Conservation (phyloP, 2,113 vertebrate species). For the Mellivora capensis region DNA sequence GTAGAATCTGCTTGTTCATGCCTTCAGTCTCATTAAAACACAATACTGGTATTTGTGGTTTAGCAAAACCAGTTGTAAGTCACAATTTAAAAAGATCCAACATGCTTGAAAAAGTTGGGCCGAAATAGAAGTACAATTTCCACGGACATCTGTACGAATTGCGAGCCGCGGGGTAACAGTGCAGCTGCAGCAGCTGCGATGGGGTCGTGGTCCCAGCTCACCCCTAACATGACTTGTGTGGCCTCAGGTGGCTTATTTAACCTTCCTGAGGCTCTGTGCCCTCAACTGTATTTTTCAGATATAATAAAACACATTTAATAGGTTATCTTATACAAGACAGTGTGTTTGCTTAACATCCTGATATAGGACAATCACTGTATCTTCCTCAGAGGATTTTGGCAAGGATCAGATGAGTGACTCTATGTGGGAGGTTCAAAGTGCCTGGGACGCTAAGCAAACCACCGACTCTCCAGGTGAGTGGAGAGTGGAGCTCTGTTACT, state of each 20-base stretch:
- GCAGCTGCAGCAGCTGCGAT: background rate
- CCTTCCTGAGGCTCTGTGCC: background rate
- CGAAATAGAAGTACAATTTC: background rate
- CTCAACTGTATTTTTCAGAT: background rate
- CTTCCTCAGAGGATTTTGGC: background rate
- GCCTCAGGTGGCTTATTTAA: conserved; percentile 2
- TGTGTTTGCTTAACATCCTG: background rate
- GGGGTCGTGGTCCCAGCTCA: background rate
- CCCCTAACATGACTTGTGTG: background rate
- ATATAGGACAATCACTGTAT: background rate
- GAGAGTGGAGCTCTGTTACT: background rate
- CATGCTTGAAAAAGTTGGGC: background rate
- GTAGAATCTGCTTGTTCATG: conserved; percentile 46
- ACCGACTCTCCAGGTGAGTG: background rate
- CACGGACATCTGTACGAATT: background rate
- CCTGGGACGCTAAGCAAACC: background rate
- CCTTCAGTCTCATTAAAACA: conserved; percentile 66
- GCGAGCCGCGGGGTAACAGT: background rate
- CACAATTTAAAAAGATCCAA: background rate
- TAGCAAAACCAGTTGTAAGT: conserved; percentile 46
- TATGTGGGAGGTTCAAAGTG: background rate
- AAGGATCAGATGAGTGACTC: background rate
- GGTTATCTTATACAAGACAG: background rate
- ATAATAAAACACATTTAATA: background rate
- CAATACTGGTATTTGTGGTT: conserved; percentile 18